These are phyloP conservation scores for Dryomyza anilis DNA, from an alignment of 2,888 invertebrate species.

Conservation along the genomic window DNA sequence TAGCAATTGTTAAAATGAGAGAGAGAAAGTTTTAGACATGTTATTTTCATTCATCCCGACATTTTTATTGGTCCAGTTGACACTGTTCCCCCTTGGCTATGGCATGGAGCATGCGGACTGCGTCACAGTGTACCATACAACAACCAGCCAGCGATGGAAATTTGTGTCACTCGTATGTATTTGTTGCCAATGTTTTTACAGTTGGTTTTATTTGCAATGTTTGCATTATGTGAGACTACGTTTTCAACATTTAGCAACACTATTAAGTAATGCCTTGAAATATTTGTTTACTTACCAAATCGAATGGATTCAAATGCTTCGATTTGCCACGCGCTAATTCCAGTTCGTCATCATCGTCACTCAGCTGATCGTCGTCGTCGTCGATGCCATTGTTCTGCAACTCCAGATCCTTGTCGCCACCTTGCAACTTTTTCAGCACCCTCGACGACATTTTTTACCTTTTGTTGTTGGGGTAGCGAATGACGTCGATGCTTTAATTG, in stretches of 20 bases:
- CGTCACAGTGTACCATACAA: too few species aligned
- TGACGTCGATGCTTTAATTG: background rate
- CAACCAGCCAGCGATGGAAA: too few species aligned
- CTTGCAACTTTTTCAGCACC: conserved; percentile 70
- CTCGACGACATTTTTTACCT: conserved; percentile 67
- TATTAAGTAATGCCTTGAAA: background rate
- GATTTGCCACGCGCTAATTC: conserved; percentile 65
- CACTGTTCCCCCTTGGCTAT: background rate
- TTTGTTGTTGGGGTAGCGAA: background rate
- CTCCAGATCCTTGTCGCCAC: conserved; percentile 62
- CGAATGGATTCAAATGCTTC: conserved; percentile 72
- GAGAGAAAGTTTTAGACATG: too few species aligned
- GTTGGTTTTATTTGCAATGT: background rate
- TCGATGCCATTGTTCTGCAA: conserved; percentile 39
- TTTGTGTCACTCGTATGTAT: conserved; percentile 29
- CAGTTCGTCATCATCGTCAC: conserved; percentile 61
- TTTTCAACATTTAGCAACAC: background rate
- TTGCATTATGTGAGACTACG: background rate
- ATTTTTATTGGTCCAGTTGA: background rate
- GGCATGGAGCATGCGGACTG: conserved; percentile 12
- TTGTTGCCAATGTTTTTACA: conserved; percentile 4
- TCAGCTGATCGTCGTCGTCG: conserved; percentile 60
- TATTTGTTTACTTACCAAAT: conserved; percentile 66
- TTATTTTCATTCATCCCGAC: conserved; percentile 4
- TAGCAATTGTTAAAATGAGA: too few species aligned